phyloP scores from a whole-genome alignment of 1,140 invertebrate species.

The Bacillus rossius region DNA sequence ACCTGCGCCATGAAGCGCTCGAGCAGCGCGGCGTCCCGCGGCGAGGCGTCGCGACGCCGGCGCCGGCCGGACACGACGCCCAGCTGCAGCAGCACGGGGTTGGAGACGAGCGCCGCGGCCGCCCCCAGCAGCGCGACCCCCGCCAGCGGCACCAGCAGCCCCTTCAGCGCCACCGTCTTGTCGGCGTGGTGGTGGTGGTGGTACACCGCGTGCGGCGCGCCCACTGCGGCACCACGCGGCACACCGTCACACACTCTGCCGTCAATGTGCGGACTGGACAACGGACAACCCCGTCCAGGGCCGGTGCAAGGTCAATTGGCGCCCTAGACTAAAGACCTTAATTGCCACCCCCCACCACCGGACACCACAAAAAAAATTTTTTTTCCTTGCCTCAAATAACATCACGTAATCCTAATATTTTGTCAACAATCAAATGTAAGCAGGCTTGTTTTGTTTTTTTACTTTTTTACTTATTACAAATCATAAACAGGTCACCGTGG shows the following conservation, averaged over 20 bases:
- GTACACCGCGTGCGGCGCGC: constrained; percentile 13
- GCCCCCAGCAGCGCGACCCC: constrained; percentile 71
- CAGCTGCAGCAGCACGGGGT: constrained; percentile 68
- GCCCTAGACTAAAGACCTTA: too few species aligned
- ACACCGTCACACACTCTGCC: too few species aligned
- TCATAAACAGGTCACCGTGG: too few species aligned
- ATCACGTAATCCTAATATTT: too few species aligned
- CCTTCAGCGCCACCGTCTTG: constrained; percentile 52
- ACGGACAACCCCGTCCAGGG: neutral
- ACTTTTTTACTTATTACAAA: too few species aligned
- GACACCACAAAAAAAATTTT: too few species aligned
- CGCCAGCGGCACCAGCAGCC: constrained; percentile 62
- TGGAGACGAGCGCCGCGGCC: constrained; percentile 66
- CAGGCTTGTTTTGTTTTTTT: too few species aligned
- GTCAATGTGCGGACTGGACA: too few species aligned
- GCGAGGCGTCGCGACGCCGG: constrained; percentile 24
- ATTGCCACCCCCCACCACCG: too few species aligned
- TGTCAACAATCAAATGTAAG: too few species aligned
- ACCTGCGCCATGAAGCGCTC: constrained; percentile 18
- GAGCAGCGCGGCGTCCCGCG: constrained; percentile 13
- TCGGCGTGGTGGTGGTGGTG: constrained; percentile 27
- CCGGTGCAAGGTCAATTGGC: too few species aligned
- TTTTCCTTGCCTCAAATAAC: too few species aligned
- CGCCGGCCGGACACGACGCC: constrained; percentile 55
- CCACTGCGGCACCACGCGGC: constrained; percentile 17